Evolutionary conservation across 1,140 invertebrate genomes (phyloP).

Genomic region (Bemisia tabaci): DNA sequence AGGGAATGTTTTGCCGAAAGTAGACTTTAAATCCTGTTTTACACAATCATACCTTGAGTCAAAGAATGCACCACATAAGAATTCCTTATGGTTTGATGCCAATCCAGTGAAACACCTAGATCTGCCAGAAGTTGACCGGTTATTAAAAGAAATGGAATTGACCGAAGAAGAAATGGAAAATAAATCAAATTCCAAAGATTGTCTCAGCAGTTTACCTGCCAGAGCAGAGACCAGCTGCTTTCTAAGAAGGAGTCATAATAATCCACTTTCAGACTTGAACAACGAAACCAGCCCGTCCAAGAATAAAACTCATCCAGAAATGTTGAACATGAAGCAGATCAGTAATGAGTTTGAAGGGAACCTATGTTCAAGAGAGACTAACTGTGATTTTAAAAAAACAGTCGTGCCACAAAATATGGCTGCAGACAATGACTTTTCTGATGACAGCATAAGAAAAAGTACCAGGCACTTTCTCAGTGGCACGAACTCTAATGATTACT

Average conservation of each 20-base stretch:
- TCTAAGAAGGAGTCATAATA: background rate
- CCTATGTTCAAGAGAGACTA: background rate
- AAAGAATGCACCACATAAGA: background rate
- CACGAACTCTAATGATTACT: background rate
- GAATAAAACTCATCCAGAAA: background rate
- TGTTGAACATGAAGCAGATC: background rate
- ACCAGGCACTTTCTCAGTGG: background rate
- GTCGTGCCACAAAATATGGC: background rate
- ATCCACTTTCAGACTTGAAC: background rate
- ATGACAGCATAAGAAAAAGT: background rate
- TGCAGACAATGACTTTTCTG: background rate
- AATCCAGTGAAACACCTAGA: conserved; percentile 28
- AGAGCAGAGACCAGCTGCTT: background rate
- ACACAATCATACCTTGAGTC: background rate
- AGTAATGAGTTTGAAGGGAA: background rate
- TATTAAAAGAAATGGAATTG: conserved; percentile 33
- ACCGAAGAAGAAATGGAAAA: conserved; percentile 28
- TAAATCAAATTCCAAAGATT: conserved; percentile 15
- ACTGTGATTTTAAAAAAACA: background rate
- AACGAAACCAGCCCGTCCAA: background rate
- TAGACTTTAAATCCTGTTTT: background rate
- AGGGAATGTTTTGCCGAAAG: background rate
- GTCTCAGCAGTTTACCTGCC: background rate
- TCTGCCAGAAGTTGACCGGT: conserved; percentile 31
- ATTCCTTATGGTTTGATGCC: background rate